Evolutionary conservation across 2,888 invertebrate genomes (phyloP), one percentile per base, ranked within the genome.

Genomic region (Ormyrus nitidulus): DNA sequence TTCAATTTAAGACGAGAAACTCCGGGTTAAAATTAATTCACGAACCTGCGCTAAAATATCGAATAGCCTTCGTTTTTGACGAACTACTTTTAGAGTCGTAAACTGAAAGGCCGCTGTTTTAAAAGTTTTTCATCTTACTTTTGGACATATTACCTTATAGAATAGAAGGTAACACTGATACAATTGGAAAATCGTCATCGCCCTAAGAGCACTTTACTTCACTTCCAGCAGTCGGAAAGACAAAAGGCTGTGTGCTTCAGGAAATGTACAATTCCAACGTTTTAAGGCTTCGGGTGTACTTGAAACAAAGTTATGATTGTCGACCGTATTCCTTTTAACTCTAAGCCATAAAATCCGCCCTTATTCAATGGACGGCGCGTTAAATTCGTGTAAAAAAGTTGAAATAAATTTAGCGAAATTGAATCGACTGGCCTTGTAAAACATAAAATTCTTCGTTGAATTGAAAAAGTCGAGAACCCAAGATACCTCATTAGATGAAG

Each of bases 161-260:
- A 48, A n/a, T 48, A 46, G 48, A 0, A 6, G 3, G 48, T 48
- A 34, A 49, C 9, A 10, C 46, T n/a, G 51, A 64, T 73, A 11
- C 54, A 64, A 73, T 64, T 44, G 64, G 49, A 73, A 73, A 73
- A 54, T 62, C 54, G 53, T 54, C 54, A 46, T 51, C 10, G 46
- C 4, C 13, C 11, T 73, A 46, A 64, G 64, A 73, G 72, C 54
- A 73, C 72, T 54, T 64, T 73, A 64, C 13, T 10, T 13, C n/a
- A n/a, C 71, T 53, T 61, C 54, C 64, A 46, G 9, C 13, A 13
- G 10, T 6, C 11, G 0, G 48, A 49, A 51, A n/a, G 66, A 66
- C 44, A 74, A 56, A 49, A 62, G 62, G 34, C 13, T 66, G 44
- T 56, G 58, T 51, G 13, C n/a, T 51, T 66, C 19, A 59, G 66